phyloP scores from a whole-genome alignment of 2,888 invertebrate genomes.

The Teleiodes luculella region DNA sequence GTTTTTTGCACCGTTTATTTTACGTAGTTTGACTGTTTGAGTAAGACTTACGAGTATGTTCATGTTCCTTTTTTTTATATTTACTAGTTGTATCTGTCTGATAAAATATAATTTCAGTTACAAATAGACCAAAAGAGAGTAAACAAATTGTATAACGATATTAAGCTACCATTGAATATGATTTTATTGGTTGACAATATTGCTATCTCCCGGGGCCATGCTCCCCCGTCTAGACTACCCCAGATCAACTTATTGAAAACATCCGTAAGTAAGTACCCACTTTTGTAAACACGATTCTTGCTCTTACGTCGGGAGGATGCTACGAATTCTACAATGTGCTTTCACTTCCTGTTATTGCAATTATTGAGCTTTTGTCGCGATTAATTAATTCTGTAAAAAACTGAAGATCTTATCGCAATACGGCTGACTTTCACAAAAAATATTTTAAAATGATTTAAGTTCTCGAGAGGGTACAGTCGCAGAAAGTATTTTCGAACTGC shows the following conservation, averaged over 20 bases:
- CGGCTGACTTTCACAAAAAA: conserved; percentile 13
- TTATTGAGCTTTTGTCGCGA: conserved; percentile 18
- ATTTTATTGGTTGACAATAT: conserved; percentile 61
- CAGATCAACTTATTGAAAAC: conserved; percentile 50
- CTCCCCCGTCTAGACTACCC: conserved; percentile 68
- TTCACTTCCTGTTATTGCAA: conserved; percentile 30
- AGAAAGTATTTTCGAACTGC: background rate
- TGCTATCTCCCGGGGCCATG: conserved; percentile 51
- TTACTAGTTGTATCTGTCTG: too few species aligned
- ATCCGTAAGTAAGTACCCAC: conserved; percentile 46
- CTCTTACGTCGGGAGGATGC: conserved; percentile 26
- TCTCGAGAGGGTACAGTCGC: background rate
- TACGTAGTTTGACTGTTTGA: too few species aligned
- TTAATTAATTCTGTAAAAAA: conserved; percentile 10
- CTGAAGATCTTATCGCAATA: conserved; percentile 2
- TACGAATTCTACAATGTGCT: conserved; percentile 34
- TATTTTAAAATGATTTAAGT: background rate
- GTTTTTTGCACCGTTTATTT: too few species aligned
- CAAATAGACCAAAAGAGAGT: background rate
- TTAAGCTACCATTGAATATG: conserved; percentile 44
- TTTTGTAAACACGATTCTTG: conserved; percentile 44
- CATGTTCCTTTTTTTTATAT: too few species aligned
- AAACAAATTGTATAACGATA: conserved; percentile 13
- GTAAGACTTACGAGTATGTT: too few species aligned
- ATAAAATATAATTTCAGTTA: too few species aligned